phyloP scores from a whole-genome alignment of 1,140 invertebrate species.

The Heterodera schachtii region DNA sequence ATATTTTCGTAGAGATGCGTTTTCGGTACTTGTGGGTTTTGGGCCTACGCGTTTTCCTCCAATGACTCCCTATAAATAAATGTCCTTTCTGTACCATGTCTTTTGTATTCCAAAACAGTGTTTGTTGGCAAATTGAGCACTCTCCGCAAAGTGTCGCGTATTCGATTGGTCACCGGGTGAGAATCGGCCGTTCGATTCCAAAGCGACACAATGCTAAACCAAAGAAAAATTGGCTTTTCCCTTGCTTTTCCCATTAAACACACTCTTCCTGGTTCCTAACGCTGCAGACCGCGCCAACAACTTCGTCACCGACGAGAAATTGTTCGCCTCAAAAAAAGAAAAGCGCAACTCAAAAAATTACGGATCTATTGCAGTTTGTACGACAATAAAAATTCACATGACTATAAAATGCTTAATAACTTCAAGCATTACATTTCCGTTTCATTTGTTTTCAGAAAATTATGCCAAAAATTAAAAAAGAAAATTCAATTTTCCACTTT shows the following conservation, averaged over 20 bases:
- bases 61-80: neutral
- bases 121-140: conserved; percentile 89
- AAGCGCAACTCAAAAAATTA: neutral
- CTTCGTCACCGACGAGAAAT: conserved; percentile 97
- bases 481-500: neutral
- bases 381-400: too few species aligned
- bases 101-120: conserved; percentile 94
- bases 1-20: too few species aligned
- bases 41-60: too few species aligned
- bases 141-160: conserved; percentile 88
- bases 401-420: too few species aligned
- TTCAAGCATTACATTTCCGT: too few species aligned
- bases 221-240: neutral
- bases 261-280: conserved; percentile 88
- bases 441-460: too few species aligned
- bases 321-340: conserved; percentile 77
- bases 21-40: too few species aligned
- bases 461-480: too few species aligned
- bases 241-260: neutral
- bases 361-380: too few species aligned
- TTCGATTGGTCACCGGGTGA: conserved; percentile 83
- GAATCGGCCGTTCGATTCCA: conserved; percentile 89
- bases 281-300: conserved; percentile 95
- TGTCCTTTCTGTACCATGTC: conserved; percentile 71
- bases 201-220: conserved; percentile 79